Conservation (phyloP, 2,113 vertebrate genomes). For the Illadopsis cleaveri region DNA sequence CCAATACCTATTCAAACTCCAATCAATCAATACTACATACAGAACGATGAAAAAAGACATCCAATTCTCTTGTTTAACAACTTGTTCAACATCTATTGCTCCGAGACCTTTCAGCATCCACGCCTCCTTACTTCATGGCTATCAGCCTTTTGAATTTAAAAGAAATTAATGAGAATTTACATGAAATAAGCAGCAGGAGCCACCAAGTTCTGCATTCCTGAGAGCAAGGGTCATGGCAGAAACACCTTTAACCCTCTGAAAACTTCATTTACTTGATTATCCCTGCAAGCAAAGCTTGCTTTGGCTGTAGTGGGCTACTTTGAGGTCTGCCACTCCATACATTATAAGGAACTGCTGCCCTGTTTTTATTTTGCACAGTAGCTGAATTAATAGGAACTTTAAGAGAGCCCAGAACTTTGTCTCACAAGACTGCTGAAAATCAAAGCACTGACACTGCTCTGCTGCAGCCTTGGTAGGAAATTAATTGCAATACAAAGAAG, state of each 20-base stretch:
- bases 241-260: background rate
- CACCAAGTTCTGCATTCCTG: background rate
- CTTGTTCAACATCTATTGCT: constrained; percentile 67
- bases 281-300: background rate
- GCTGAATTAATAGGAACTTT: background rate
- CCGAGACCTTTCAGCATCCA: constrained; percentile 57
- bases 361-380: background rate
- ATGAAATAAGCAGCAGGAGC: background rate
- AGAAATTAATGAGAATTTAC: constrained; percentile 2
- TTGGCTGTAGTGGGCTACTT: background rate
- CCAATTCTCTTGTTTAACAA: constrained; percentile 74
- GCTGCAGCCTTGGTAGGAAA: background rate
- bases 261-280: background rate
- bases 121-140: constrained; percentile 31
- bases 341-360: background rate
- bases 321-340: background rate
- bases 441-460: background rate
- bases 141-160: constrained; percentile 44
- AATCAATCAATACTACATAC: constrained; percentile 73
- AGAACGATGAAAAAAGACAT: constrained; percentile 71
- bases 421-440: background rate
- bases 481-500: background rate
- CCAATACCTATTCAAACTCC: constrained; percentile 73
- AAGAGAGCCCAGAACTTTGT: background rate
- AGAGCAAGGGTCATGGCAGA: background rate